Percentiles rank a stretch among this genome's conserved stretches.
These are phyloP conservation scores for Lophius piscatorius DNA, from an alignment of 2,113 vertebrate species.

Conservation along the genomic window DNA sequence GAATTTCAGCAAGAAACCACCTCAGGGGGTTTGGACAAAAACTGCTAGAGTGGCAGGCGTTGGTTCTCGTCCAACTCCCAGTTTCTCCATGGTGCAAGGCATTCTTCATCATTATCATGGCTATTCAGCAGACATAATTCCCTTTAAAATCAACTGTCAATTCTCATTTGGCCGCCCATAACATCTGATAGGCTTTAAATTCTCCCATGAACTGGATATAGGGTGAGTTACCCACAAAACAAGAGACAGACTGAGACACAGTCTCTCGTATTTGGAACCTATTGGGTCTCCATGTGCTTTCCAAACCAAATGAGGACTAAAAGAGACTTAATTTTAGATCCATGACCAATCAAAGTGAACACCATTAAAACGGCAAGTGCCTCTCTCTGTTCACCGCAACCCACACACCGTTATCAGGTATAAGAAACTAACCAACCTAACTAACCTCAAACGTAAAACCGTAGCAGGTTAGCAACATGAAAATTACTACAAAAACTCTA, in stretches of 20 bases:
- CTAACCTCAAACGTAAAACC: too few relatives aligned
- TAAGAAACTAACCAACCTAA: constrained; percentile 26
- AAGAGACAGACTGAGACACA: constrained; percentile 33
- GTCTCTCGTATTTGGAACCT: constrained; percentile 28
- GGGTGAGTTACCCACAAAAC: constrained; percentile 49
- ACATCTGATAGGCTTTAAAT: constrained; percentile 62
- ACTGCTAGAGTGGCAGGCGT: constrained; percentile 47
- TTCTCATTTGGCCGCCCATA: constrained; percentile 68
- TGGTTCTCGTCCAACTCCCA: constrained; percentile 68
- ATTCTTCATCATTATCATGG: constrained; percentile 74
- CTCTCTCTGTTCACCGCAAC: constrained; percentile 32
- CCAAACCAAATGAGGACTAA: constrained; percentile 47
- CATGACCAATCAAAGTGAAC: constrained; percentile 76
- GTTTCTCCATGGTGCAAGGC: constrained; percentile 62
- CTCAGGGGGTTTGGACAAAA: constrained; percentile 58
- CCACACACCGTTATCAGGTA: constrained; percentile 28
- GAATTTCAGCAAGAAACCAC: constrained; percentile 37
- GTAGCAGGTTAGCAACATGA: too few relatives aligned
- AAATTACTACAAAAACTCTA: too few relatives aligned
- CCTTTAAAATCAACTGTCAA: constrained; percentile 73
- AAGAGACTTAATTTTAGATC: constrained; percentile 72
- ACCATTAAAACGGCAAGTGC: constrained; percentile 49
- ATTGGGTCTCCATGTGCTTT: constrained; percentile 36
- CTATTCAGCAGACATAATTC: constrained; percentile 64
- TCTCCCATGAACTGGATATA: constrained; percentile 64